Conservation (phyloP, 1,140 invertebrate genomes). For the Drosophila novamexicana region DNA sequence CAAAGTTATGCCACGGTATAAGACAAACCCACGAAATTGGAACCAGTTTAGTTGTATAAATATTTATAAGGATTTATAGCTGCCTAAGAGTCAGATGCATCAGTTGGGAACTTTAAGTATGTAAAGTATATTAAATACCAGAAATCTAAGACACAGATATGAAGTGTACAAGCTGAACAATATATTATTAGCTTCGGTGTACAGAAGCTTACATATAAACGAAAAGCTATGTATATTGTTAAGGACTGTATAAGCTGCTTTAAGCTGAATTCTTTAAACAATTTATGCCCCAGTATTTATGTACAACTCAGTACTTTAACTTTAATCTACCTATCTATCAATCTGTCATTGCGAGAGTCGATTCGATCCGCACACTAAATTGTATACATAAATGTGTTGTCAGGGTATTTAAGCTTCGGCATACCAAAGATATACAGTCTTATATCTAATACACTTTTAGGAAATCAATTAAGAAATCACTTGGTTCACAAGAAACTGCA, state of each 20-base stretch:
- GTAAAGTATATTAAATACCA: not conserved
- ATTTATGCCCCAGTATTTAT: no score
- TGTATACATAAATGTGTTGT: no score
- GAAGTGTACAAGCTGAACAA: not conserved
- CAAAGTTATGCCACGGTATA: not conserved
- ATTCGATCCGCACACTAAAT: no score
- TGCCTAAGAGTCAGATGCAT: not conserved
- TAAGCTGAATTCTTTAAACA: no score
- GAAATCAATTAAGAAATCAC: slow-evolving; percentile 2
- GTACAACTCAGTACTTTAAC: no score
- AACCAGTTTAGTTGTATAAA: slow-evolving; percentile 21
- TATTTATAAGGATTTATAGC: slow-evolving; percentile 9
- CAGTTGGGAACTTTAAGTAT: not conserved
- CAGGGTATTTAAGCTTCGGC: not conserved
- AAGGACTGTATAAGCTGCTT: no score
- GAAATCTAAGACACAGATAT: not conserved
- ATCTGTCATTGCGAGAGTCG: no score
- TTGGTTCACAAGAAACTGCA: not conserved
- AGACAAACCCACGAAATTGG: not conserved
- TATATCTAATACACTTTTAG: not conserved
- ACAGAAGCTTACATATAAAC: not conserved
- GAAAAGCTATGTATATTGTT: no score
- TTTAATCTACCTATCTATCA: no score
- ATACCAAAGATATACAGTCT: not conserved
- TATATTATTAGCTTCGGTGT: not conserved